Conservation (phyloP, 2,797 vertebrate species). For the Mastacembelus armatus region DNA sequence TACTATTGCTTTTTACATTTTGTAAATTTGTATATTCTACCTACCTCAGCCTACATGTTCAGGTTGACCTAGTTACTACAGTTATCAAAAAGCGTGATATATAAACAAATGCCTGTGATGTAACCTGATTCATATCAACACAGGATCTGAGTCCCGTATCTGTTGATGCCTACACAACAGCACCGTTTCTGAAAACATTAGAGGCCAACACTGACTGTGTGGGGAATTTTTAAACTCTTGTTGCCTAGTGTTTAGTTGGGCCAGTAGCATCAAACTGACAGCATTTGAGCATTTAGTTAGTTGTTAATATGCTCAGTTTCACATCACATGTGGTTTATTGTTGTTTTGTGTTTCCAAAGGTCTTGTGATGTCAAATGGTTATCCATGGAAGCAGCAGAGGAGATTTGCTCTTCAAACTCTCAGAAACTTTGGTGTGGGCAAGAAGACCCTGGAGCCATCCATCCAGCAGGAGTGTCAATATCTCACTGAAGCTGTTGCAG, state of each 20-base stretch:
- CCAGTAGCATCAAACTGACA: not conserved
- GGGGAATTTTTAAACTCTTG: not conserved
- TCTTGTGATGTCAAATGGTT: slow-evolving; percentile 61
- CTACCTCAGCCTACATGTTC: too few species aligned
- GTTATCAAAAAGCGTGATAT: too few species aligned
- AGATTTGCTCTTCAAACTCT: slow-evolving; percentile 79
- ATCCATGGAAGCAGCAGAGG: slow-evolving; percentile 72
- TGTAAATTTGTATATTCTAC: too few species aligned
- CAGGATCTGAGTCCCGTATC: too few species aligned
- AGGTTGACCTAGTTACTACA: too few species aligned
- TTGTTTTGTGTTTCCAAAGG: slow-evolving; percentile 56
- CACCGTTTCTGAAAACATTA: too few species aligned
- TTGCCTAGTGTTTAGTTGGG: not conserved
- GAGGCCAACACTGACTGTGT: too few species aligned
- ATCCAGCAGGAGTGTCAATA: slow-evolving; percentile 73
- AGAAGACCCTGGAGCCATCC: slow-evolving; percentile 63
- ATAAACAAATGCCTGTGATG: too few species aligned
- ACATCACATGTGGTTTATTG: not conserved
- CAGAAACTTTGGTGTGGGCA: slow-evolving; percentile 78
- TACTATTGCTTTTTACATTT: too few species aligned
- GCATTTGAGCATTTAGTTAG: not conserved
- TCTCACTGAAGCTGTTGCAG: slow-evolving; percentile 62
- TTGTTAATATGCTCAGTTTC: too few species aligned
- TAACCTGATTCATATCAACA: too few species aligned
- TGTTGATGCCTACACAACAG: too few species aligned